Evolutionary conservation across 2,888 invertebrate species (phyloP).

Genomic region (Perizoma flavofasciatum): DNA sequence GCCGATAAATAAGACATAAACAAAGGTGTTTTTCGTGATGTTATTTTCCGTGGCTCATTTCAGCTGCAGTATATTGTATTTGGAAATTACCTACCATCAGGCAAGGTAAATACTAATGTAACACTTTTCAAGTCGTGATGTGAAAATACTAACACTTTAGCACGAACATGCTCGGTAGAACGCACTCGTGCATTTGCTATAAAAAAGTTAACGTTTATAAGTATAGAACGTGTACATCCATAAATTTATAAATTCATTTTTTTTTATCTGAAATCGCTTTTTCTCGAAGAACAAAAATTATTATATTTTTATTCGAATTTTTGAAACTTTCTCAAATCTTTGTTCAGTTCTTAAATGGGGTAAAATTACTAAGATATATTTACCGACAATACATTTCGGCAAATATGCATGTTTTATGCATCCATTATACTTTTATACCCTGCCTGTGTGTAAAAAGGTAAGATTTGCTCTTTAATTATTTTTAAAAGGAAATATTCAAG

Average conservation of each 20-base stretch:
- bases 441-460: no score
- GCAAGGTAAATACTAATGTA: constrained; percentile 21
- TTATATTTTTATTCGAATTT: no score
- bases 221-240: constrained; percentile 18
- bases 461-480: no score
- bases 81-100: constrained; percentile 14
- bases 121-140: constrained; percentile 25
- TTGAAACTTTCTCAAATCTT: background rate
- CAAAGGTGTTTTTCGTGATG: no score
- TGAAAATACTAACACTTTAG: constrained; percentile 19
- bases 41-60: no score
- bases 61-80: constrained; percentile 4
- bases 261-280: constrained; percentile 13
- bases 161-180: constrained; percentile 16
- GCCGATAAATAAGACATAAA: no score
- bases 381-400: no score
- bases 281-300: background rate
- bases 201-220: constrained; percentile 18
- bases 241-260: constrained; percentile 11
- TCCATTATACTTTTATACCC: no score
- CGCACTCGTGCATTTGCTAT: constrained; percentile 19
- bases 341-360: background rate
- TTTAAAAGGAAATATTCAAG: background rate
- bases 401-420: no score
- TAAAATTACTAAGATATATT: no score